These are phyloP conservation scores for Liparis tanakae DNA, from an alignment of 2,797 vertebrate genomes.

Conservation along the genomic window DNA sequence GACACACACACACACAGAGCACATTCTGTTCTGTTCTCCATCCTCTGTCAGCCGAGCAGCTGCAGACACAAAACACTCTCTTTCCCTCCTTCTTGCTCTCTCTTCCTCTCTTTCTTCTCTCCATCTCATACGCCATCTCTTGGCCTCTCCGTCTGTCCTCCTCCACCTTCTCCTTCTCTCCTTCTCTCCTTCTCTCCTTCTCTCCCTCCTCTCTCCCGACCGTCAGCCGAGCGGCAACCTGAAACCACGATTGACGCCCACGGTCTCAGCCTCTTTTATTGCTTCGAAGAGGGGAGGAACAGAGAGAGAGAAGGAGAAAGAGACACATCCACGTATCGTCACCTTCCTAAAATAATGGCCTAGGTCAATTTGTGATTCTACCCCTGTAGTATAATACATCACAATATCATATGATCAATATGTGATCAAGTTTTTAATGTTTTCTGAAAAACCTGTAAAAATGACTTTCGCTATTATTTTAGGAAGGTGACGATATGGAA, in stretches of 20 bases:
- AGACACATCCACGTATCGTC: too few relatives aligned
- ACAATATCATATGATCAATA: too few relatives aligned
- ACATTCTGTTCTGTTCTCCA: slow-evolving; percentile 51
- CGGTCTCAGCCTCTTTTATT: slow-evolving; percentile 45
- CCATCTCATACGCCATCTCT: slow-evolving; percentile 10
- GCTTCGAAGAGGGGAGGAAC: slow-evolving; percentile 34
- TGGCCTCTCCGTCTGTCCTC: slow-evolving; percentile 30
- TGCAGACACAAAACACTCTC: slow-evolving; percentile 60
- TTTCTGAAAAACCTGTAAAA: too few relatives aligned
- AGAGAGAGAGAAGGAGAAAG: slow-evolving; percentile 6
- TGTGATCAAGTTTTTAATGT: too few relatives aligned
- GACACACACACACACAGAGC: slow-evolving; percentile 28
- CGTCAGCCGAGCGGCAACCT: slow-evolving; percentile 62
- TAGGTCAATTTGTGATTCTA: too few relatives aligned
- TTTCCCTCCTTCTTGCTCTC: slow-evolving; percentile 19
- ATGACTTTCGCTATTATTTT: too few relatives aligned
- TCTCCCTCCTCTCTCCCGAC: slow-evolving; percentile 48
- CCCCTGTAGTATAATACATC: too few relatives aligned
- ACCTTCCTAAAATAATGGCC: too few relatives aligned
- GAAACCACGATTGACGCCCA: slow-evolving; percentile 60
- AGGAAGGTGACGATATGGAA: not conserved
- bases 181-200: slow-evolving; percentile 41
- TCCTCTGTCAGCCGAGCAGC: slow-evolving; percentile 58
- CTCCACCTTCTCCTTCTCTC: slow-evolving; percentile 19
- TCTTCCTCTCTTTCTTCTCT: not conserved